phyloP scores from a whole-genome alignment of 2,888 invertebrate species.

The Allygus modestus region DNA sequence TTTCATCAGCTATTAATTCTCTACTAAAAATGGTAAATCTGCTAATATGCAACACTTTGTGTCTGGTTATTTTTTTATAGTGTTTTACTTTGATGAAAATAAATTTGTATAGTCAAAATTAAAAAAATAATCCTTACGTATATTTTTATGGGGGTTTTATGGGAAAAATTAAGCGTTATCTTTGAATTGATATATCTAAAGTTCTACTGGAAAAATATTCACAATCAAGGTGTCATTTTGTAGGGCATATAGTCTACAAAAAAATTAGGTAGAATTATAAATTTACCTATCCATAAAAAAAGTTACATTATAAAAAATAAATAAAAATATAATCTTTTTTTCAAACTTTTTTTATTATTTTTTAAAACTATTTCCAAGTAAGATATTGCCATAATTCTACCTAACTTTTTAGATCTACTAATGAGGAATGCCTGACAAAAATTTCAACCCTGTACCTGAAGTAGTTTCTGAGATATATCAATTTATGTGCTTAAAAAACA shows the following conservation, averaged over 20 bases:
- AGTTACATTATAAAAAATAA: neutral
- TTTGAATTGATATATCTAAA: neutral
- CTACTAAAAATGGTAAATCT: conserved; percentile 1
- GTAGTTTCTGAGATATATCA: conserved; percentile 11
- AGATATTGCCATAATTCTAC: conserved; percentile 1
- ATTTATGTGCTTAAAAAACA: neutral
- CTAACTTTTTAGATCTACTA: conserved; percentile 3
- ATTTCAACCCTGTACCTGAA: neutral
- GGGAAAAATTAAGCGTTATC: neutral
- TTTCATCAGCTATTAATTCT: too few species aligned
- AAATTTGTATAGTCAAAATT: neutral
- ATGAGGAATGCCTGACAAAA: conserved; percentile 14
- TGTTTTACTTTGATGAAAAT: neutral
- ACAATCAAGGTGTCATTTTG: conserved; percentile 7
- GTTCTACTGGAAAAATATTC: neutral
- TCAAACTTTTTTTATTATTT: neutral
- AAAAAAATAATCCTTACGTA: neutral
- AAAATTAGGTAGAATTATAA: conserved; percentile 1
- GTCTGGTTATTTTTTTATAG: neutral
- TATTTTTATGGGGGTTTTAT: conserved; percentile 14
- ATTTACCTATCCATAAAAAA: conserved; percentile 1
- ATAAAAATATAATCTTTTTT: neutral
- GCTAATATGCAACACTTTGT: neutral
- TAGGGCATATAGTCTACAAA: conserved; percentile 12
- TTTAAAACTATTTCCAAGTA: neutral